These are phyloP conservation scores for Smittia aterrima DNA, from an alignment of 2,888 invertebrate species.

Conservation along the genomic window DNA sequence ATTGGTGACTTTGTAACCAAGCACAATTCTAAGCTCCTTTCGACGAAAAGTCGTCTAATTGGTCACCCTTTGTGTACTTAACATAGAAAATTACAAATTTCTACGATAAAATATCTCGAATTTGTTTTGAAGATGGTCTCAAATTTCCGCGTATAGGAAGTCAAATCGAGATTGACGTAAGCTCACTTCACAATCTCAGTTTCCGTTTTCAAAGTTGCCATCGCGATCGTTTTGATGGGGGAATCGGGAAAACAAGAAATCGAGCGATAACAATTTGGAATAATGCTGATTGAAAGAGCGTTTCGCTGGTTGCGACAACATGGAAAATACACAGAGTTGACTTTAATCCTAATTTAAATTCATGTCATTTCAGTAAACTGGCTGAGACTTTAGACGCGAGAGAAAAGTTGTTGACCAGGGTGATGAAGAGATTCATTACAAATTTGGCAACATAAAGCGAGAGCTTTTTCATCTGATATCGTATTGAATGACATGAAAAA, in stretches of 20 bases:
- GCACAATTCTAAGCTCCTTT: no score
- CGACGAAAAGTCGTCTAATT: no score
- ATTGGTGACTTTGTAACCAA: no score
- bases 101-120: no score
- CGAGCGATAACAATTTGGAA: constrained; percentile 12
- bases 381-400: neutral
- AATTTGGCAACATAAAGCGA: neutral
- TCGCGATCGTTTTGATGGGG: neutral
- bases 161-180: neutral
- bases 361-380: constrained; percentile 1
- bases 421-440: neutral
- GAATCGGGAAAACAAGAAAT: constrained; percentile 3
- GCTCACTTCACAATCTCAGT: neutral
- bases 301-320: neutral
- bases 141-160: neutral
- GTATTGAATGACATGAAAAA: neutral
- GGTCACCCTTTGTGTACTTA: no score
- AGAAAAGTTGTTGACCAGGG: neutral
- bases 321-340: neutral
- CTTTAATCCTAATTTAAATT: constrained; percentile 29
- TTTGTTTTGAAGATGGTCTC: no score
- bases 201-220: neutral
- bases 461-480: neutral
- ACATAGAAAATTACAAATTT: no score
- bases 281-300: constrained; percentile 19